These are phyloP conservation scores for Teleopsis dalmanni DNA, from an alignment of 1,140 invertebrate species.

Conservation along the genomic window DNA sequence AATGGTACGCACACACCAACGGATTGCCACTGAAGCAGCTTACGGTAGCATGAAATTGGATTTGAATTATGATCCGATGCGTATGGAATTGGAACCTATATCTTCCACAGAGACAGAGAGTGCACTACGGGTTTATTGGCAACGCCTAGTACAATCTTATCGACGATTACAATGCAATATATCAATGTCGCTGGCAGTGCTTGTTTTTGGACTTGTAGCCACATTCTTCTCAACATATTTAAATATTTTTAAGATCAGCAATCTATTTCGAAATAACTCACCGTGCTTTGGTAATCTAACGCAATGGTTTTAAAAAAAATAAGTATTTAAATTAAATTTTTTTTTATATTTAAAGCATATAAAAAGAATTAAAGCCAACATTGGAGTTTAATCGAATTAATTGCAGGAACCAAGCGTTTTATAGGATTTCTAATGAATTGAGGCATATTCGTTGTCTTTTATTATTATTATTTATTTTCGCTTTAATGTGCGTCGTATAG, in stretches of 20 bases:
- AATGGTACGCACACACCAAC: conserved; percentile 38
- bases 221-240: conserved; percentile 39
- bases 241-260: conserved; percentile 30
- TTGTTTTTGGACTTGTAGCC: conserved; percentile 35
- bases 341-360: no score
- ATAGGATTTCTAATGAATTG: no score
- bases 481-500: no score
- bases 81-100: conserved; percentile 31
- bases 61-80: conserved; percentile 33
- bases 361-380: no score
- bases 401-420: no score
- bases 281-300: conserved; percentile 25
- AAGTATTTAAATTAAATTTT: conserved; percentile 5
- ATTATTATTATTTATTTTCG: no score
- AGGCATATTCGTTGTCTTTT: no score
- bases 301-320: neutral
- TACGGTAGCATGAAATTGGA: conserved; percentile 36
- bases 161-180: conserved; percentile 29
- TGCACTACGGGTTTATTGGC: conserved; percentile 20
- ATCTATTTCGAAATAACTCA: conserved; percentile 35
- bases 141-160: conserved; percentile 17
- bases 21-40: conserved; percentile 32
- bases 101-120: conserved; percentile 15
- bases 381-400: no score
- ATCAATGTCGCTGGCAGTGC: conserved; percentile 32